phyloP scores from a whole-genome alignment of 2,888 invertebrate species.

The Cryptophagus acutangulus region DNA sequence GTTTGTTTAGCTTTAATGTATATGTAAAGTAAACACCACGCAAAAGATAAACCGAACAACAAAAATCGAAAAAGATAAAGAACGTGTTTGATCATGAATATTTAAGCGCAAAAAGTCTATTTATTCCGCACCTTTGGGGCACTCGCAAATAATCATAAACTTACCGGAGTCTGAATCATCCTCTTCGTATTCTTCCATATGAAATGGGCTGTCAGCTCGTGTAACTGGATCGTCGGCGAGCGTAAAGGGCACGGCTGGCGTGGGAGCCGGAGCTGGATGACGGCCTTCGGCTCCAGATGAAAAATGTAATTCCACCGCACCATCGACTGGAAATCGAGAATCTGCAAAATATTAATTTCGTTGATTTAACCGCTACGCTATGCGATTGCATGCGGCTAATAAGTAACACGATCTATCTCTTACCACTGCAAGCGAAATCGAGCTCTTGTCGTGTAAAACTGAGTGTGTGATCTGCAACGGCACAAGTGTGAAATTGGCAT shows the following conservation, averaged over 20 bases:
- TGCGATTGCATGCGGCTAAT: neutral
- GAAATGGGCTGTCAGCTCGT: constrained; percentile 74
- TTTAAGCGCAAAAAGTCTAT: too few species aligned
- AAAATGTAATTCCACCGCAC: constrained; percentile 80
- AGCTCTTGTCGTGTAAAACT: constrained; percentile 82
- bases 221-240: constrained; percentile 69
- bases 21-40: too few species aligned
- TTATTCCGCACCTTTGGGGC: too few species aligned
- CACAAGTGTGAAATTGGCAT: constrained; percentile 92
- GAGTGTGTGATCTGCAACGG: constrained; percentile 78
- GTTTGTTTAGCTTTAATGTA: too few species aligned
- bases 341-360: constrained; percentile 51
- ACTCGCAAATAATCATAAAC: too few species aligned
- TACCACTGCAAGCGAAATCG: constrained; percentile 79
- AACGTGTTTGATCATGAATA: too few species aligned
- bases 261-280: constrained; percentile 57
- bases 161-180: constrained; percentile 47
- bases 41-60: too few species aligned
- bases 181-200: constrained; percentile 50
- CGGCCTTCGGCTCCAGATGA: constrained; percentile 55
- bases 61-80: too few species aligned
- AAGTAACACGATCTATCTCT: constrained; percentile 25
- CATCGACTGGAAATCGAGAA: constrained; percentile 74
- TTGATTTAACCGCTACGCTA: too few species aligned
- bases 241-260: constrained; percentile 65